Evolutionary conservation across 2,797 vertebrate species (phyloP), one percentile per base, ranked within the genome.

Genomic region (Smutsia gigantea): DNA sequence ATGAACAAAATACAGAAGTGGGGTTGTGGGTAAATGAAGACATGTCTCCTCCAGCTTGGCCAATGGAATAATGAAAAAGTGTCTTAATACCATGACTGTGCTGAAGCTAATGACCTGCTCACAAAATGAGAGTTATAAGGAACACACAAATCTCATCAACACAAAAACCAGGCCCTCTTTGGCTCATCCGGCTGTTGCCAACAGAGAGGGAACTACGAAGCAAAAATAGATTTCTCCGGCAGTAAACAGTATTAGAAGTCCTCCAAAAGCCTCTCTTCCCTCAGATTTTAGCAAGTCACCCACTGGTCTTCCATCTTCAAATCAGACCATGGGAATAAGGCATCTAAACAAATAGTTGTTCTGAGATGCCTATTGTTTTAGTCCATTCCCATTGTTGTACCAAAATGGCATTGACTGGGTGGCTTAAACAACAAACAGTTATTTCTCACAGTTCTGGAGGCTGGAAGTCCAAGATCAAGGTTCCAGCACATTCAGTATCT

Each of bases 291-390:
- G 14, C 11, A 31, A 71, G 23, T 51, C 59, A 37, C 64, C 23
- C 21, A 4, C 59, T 13, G 61, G 31, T 55, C 64, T 34, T 1
- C 1, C 1, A 10, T 23, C n/a, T 72, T 21, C 64, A 77, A 29
- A 34, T 17, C 25, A 79, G 95, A 87, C 53, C 49, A 21, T 51
- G 31, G 27, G 34, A 37, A 68, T 31, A 4, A 4, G 87, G 93
- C 15, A 74, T 39, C 81, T 93, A 95, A 96, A 97, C 42, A 97
- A 51, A 95, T 72, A 37, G 0, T 2, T 1, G 94, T 97, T 74
- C n/a, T 75, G 90, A 94, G 55, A 84, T 77, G 25, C 61, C 29
- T 95, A 91, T 87, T 94, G 69, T 84, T 21, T 51, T 34, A 34
- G 14, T 59, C 51, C 1, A 7, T 37, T 53, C 5, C 25, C 63